Conservation (phyloP, 1,140 invertebrate genomes). For the Condylostylus longicornis region DNA sequence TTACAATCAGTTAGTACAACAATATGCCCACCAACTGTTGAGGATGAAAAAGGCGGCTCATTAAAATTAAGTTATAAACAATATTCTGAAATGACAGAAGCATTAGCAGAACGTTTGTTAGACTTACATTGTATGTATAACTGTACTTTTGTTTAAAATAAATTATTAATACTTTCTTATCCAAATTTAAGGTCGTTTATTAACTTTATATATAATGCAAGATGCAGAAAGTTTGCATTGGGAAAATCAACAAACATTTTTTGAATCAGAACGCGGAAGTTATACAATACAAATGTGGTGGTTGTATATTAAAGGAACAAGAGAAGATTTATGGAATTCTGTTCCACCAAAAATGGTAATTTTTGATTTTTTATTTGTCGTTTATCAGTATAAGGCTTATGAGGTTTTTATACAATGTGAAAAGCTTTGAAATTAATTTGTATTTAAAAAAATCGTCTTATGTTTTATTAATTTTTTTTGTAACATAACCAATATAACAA, state of each 20-base stretch:
- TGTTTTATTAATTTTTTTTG: no score
- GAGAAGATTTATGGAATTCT: conserved; percentile 60
- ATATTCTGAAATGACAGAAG: conserved; percentile 64
- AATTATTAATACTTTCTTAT: no score
- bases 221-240: conserved; percentile 57
- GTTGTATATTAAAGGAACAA: conserved; percentile 69
- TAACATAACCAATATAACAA: no score
- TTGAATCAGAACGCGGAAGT: conserved; percentile 53
- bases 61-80: conserved; percentile 39
- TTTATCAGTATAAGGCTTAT: no score
- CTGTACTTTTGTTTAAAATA: no score
- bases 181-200: no score
- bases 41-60: conserved; percentile 29
- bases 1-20: conserved; percentile 25
- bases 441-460: no score
- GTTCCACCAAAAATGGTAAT: conserved; percentile 66
- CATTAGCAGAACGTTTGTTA: conserved; percentile 57
- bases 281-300: conserved; percentile 72
- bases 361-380: no score
- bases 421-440: no score
- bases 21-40: conserved; percentile 24
- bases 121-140: conserved; percentile 67
- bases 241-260: conserved; percentile 44
- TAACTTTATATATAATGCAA: conserved; percentile 61
- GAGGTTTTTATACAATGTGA: no score